Evolutionary conservation across 2,113 vertebrate genomes (phyloP), one percentile per base, ranked within the genome.

Genomic region (Cricetomys ansorgei): DNA sequence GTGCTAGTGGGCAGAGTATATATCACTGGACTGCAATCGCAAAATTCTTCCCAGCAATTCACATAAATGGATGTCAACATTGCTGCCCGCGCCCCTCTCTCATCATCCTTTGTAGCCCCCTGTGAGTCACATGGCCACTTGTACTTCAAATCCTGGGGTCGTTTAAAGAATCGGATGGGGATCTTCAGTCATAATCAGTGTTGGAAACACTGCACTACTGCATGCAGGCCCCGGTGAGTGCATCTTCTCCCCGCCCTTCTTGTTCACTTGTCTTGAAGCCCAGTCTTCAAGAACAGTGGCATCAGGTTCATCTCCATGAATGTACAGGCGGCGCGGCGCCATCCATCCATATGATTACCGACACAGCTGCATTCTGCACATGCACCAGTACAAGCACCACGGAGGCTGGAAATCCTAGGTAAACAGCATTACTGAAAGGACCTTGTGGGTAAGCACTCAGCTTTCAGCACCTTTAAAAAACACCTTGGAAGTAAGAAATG

Each of bases 401-500:
- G 7, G 40, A 89, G 76, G 92, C 29, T 0, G 4, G 72, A 62
- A 94, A 80, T 91, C 80, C 93, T 64, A 94, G 94, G 72, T 94
- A 97, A 96, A 93, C 77, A 76, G 15, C 81, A 95, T 91, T 97
- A 59, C 90, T 59, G 21, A 72, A 79, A 94, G 83, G 62, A 62
- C 3, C 87, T 92, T 93, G 53, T 81, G 77, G 50, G 90, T 62
- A 76, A 94, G 81, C 89, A 96, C 81, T 55, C 43, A 37, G 73
- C 34, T 31, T 29, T 81, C 40, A 65, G 27, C 81, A 81, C 91
- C 96, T 97, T 86, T 83, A 81, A 96, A 95, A 95, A 96, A 90
- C 76, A 88, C 53, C 76, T 57, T 21, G 88, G 59, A 90, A 98
- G 92, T 50, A 37, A 92, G 75, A 50, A 85, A 81, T 37, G 81